Evolutionary conservation across 2,113 vertebrate genomes (phyloP).

Genomic region (Hylia prasina): DNA sequence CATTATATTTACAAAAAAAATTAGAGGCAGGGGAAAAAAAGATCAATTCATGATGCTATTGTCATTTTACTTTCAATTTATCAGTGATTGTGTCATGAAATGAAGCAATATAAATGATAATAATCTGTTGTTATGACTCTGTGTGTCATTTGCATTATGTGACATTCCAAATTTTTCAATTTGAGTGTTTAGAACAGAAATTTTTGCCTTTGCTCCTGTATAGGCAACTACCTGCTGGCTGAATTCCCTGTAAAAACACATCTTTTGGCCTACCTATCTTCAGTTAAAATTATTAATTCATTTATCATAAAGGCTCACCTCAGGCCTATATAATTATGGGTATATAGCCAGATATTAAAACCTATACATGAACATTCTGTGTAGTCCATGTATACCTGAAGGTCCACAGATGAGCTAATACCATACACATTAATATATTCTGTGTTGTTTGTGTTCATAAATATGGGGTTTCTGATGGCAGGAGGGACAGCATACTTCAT

Average conservation of each 20-base stretch:
- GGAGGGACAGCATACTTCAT: conserved; percentile 50
- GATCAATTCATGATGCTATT: neutral
- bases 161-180: conserved; percentile 11
- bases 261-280: neutral
- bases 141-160: conserved; percentile 25
- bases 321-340: neutral
- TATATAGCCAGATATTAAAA: neutral
- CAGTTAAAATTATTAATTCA: conserved; percentile 14
- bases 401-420: neutral
- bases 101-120: conserved; percentile 52
- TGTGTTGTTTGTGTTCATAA: conserved; percentile 38
- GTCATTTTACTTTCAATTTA: conserved; percentile 49
- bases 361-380: neutral
- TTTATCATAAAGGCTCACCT: neutral
- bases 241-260: neutral
- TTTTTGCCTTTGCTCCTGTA: conserved; percentile 34
- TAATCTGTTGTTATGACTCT: conserved; percentile 49
- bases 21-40: fast-evolving
- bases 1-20: conserved; percentile 26
- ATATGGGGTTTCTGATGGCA: conserved; percentile 24
- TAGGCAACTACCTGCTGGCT: conserved; percentile 19
- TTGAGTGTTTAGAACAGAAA: conserved; percentile 15
- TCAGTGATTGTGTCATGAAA: conserved; percentile 36
- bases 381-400: neutral
- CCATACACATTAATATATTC: conserved; percentile 11